These are phyloP conservation scores for Monodelphis domestica DNA, from an alignment of 2,797 vertebrate species.

Conservation along the genomic window DNA sequence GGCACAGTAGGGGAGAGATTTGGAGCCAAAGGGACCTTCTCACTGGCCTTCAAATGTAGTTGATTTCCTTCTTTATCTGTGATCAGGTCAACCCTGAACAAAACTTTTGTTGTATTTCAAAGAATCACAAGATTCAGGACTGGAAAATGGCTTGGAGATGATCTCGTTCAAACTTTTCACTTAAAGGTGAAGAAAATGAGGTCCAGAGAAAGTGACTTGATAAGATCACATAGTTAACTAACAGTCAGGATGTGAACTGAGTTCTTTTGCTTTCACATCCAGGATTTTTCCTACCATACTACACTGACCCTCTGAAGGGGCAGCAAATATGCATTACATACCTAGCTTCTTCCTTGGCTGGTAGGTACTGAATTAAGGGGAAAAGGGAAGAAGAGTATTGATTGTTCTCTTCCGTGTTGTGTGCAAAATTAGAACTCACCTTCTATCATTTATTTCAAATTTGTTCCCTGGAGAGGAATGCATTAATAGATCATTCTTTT, in stretches of 20 bases:
- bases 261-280: not conserved
- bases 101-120: not conserved
- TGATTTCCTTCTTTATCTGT: not conserved
- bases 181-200: not conserved
- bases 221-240: not conserved
- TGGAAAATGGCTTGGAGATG: not conserved
- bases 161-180: not conserved
- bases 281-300: not conserved
- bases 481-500: conserved; percentile 68
- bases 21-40: not conserved
- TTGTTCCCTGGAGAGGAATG: conserved; percentile 13
- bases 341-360: not conserved
- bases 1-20: not conserved
- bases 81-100: not conserved
- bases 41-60: not conserved
- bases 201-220: not conserved
- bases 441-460: conserved; percentile 64
- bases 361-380: conserved; percentile 15
- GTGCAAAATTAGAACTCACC: not conserved
- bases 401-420: conserved; percentile 8
- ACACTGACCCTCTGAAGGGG: not conserved
- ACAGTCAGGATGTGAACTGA: not conserved
- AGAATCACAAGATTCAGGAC: not conserved
- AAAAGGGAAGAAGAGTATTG: conserved; percentile 32
- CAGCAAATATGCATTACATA: not conserved